Evolutionary conservation across 2,113 vertebrate species (phyloP), one percentile per base, ranked within the genome.

Genomic region (Henicopernis longicauda): DNA sequence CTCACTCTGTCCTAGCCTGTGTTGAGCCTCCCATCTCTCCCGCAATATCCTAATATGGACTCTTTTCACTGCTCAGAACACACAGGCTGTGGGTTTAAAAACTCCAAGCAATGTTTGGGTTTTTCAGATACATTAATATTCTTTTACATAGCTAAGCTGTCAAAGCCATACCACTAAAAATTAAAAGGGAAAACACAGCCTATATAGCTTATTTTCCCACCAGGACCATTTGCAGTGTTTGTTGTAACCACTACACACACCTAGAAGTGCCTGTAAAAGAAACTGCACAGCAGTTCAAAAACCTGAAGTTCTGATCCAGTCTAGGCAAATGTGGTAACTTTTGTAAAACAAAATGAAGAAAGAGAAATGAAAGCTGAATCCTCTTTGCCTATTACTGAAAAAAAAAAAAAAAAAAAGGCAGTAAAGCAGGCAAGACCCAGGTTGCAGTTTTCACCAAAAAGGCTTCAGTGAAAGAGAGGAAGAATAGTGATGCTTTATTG

Each of bases 41-140:
- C 2, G 2, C 27, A 25, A 20, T 12, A n/a, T 11, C 40, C 49
- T 16, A 13, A 81, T 15, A 82, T 9, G 23, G 54, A 50, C 47
- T 42, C 34, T 49, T 26, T n/a, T 15, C n/a, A 23, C 34, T 40
- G 49, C 21, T 73, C 42, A 52, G n/a, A 86, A 50, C 36, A 59
- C 3, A 2, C 11, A 50, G 13, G 38, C 70, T n/a, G 17, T 1
- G 0, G 1, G 18, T 57, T 89, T 57, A 65, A 93, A 72, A 65
- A n/a, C 16, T 38, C 31, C n/a, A 47, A 61, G 38, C 3, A 1
- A 40, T 9, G 8, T 26, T 70, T 57, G 63, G 26, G 63, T 34
- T 81, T 77, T 86, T 77, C 62, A 83, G 38, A 52, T 23, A 50
- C 13, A 34, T 13, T 45, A 55, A 62, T n/a, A 74, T 22, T 54